phyloP scores from a whole-genome alignment of 2,888 invertebrate species.

The Clunio marinus region DNA sequence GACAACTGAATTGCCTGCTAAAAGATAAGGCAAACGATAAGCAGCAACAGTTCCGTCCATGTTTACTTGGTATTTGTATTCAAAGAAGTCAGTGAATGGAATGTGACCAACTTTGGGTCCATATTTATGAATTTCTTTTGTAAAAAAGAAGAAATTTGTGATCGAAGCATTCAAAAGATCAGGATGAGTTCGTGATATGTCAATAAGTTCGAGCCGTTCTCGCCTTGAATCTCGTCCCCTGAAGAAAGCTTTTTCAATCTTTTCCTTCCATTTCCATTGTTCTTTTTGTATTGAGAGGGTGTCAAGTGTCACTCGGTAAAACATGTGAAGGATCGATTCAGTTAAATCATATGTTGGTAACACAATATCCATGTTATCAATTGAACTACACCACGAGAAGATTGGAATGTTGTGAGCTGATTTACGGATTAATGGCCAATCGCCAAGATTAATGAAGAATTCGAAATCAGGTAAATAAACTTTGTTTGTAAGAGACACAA shows the following conservation, averaged over 20 bases:
- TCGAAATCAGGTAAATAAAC: conserved; percentile 79
- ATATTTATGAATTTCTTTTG: conserved; percentile 75
- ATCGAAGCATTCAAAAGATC: conserved; percentile 84
- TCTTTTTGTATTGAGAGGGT: conserved; percentile 84
- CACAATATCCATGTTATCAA: conserved; percentile 78
- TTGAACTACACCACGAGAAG: conserved; percentile 95
- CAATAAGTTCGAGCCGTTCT: conserved; percentile 76
- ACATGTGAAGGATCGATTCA: conserved; percentile 85
- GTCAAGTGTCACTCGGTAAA: conserved; percentile 88
- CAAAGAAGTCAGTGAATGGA: conserved; percentile 90
- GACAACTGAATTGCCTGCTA: conserved; percentile 81
- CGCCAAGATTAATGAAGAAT: conserved; percentile 88
- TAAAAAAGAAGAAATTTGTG: conserved; percentile 95
- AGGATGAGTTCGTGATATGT: conserved; percentile 68
- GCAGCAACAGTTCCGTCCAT: conserved; percentile 97
- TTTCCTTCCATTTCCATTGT: conserved; percentile 66
- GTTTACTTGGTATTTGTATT: conserved; percentile 94
- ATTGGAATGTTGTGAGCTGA: conserved; percentile 63
- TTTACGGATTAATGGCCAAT: conserved; percentile 81
- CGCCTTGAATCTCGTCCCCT: conserved; percentile 87
- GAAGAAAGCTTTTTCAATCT: conserved; percentile 78
- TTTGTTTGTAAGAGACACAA: conserved; percentile 77
- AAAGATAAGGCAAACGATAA: conserved; percentile 85
- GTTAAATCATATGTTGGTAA: conserved; percentile 95
- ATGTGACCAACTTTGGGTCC: conserved; percentile 80